Evolutionary conservation across 37 sponge, comb jelly and placozoan species (phyloP), one percentile per base, ranked within the genome.

Genomic region (Halisarca cf. caerulea): DNA sequence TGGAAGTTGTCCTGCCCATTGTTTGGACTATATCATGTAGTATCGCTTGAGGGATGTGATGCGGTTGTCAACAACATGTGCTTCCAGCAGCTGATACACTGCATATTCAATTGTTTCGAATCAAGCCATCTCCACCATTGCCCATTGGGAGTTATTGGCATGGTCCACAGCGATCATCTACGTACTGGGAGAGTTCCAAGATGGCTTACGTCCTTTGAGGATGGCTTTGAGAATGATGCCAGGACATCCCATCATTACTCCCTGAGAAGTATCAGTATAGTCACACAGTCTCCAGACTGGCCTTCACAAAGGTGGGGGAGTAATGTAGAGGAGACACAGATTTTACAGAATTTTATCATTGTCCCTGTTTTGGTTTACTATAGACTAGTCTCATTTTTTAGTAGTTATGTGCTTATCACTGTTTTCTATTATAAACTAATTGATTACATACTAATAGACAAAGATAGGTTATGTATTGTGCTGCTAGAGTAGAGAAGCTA

Each of bases 1-100:
- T 7, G 81, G 59, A 80, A 80, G 66, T 41, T 80, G 30, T 80
- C 81, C 38, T n/a, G 81, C 5, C 81, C 81, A 32, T 80, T 66
- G 81, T 80, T 30, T 66, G 81, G 81, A 59, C 81, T 66, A 7
- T 80, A 80, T 59, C n/a, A 66, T 6, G 17, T 80, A 6, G 8
- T 51, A 15, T 59, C 81, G 5, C 24, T 23, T 6, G n/a, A 57
- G 11, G 81, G 36, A n/a, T n/a, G 14, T n/a, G 81, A 80, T 17
- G 38, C 36, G 5, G 11, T n/a, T 23, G 81, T 80, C n/a, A 14
- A 7, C 14, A 80, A 80, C 23, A 41, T 80, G 28, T 80, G 64
- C 58, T 51, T 23, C 36, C 81, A 66, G 6, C 24, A 80, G 81
- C 66, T 42, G 58, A 30, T 27, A 11, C 38, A 14, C 23, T 80